These are phyloP conservation scores for Trichonephila inaurata DNA, from an alignment of 1,140 invertebrate species.

Conservation along the genomic window DNA sequence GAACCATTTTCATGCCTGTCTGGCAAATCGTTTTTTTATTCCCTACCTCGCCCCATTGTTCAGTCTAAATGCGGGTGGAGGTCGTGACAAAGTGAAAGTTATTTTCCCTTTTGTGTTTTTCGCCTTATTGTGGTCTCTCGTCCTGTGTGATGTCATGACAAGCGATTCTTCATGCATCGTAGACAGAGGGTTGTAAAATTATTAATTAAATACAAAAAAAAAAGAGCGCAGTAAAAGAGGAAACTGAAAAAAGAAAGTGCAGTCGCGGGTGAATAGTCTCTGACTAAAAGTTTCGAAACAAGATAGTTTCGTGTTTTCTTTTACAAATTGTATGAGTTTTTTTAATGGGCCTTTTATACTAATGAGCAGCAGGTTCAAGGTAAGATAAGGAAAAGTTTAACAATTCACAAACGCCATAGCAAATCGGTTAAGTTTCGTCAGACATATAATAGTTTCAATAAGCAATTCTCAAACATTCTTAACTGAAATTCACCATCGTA, in stretches of 20 bases:
- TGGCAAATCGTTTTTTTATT: not conserved
- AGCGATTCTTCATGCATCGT: not conserved
- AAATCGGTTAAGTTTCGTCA: too few species aligned
- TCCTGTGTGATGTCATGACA: not conserved
- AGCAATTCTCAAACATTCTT: too few species aligned
- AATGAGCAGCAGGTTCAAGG: too few species aligned
- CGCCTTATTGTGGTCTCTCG: not conserved
- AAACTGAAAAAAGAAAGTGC: too few species aligned
- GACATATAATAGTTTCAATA: too few species aligned
- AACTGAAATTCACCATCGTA: too few species aligned
- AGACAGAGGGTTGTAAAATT: not conserved
- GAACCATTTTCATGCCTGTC: not conserved
- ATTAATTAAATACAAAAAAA: slow-evolving; percentile 6
- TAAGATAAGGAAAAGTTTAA: too few species aligned
- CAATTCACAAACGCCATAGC: too few species aligned
- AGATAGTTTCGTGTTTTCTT: too few species aligned
- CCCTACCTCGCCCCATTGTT: not conserved
- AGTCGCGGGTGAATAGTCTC: not conserved
- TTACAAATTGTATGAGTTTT: too few species aligned
- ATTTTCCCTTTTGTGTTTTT: not conserved
- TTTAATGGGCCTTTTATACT: too few species aligned
- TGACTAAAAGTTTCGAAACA: too few species aligned
- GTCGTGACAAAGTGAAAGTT: not conserved
- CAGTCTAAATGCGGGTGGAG: not conserved
- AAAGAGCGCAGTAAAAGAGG: not conserved